Base-by-base conservation (phyloP, 2,113 vertebrate genomes). In the Phoxinus phoxinus region DNA sequence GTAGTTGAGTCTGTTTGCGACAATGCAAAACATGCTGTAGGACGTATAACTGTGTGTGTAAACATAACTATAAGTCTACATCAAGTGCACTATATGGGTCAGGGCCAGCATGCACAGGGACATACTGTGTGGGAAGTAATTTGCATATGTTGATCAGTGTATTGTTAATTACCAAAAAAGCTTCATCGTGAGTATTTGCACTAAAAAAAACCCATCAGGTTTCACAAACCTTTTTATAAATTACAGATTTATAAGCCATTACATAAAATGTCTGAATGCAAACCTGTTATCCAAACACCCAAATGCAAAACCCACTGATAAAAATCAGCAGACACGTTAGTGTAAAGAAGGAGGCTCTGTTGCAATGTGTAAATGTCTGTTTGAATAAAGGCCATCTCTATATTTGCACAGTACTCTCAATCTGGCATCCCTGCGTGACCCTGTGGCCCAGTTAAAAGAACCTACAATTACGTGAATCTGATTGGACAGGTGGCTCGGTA, bases 401-500 rank as follows among this genome's bases (percentile, higher is more conserved):
- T 35, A 48, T 61, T 67, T 32, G 15, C 79, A 21, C 23, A 32
- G 6, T 25, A 17, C 7, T 58, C 23, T 74, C 21, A 75, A 81
- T 25, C 30, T 65, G 27, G 69, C 53, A 73, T 37, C 56, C 78
- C 27, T 21, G 27, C 23, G 4, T 86, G 84, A 85, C 65, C 89
- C 80, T 71, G 21, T 85, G 85, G 74, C 87, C 88, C 44, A 88
- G 25, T 86, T 88, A 76, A 23, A 19, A 61, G 13, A 81, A 23
- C 25, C 59, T 23, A 11, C 4, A 35, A 23, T 65, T 27, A 13
- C 17, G 0, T 56, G 21, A 53, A 79, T 30, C 2, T 69, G 80
- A 90, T 89, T 89, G 89, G 89, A 85, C 58, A 2, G 1, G 11
- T 72, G 4, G 1, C 81, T 88, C 85, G 35, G 72, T 41, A 76